Percentiles rank a stretch among this genome's conserved stretches.
Evolutionary conservation across 2,113 vertebrate genomes (phyloP).

Genomic region (Aramus guarauna): DNA sequence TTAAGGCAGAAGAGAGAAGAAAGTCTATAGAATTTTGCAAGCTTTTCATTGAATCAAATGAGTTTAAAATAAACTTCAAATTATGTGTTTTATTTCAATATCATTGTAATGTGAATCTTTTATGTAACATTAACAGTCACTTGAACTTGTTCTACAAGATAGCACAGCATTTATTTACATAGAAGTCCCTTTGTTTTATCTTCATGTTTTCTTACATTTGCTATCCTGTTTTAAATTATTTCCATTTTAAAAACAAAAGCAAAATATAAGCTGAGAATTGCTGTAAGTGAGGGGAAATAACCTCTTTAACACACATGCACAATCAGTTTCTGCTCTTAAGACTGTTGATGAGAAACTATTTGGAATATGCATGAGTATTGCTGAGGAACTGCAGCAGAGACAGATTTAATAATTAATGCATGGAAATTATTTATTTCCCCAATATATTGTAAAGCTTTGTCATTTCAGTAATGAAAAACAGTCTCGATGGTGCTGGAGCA

Average conservation of each 20-base stretch:
- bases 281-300: neutral
- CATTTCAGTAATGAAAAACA: constrained; percentile 22
- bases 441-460: constrained; percentile 37
- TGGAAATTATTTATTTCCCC: constrained; percentile 55
- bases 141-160: neutral
- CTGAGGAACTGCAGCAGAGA: constrained; percentile 17
- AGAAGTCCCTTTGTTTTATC: no score
- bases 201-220: neutral
- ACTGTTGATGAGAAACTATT: neutral
- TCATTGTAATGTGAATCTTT: neutral
- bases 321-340: neutral
- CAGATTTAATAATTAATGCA: constrained; percentile 69
- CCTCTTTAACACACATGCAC: neutral
- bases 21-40: neutral
- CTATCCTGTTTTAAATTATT: neutral
- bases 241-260: neutral
- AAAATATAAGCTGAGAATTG: neutral
- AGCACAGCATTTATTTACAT: neutral
- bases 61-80: neutral
- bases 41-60: neutral
- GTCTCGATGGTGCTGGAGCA: neutral
- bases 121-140: neutral
- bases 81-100: neutral
- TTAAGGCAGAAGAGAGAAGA: neutral
- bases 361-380: constrained; percentile 35